Conservation (phyloP, 1,140 invertebrate genomes). For the Euwallacea similis region DNA sequence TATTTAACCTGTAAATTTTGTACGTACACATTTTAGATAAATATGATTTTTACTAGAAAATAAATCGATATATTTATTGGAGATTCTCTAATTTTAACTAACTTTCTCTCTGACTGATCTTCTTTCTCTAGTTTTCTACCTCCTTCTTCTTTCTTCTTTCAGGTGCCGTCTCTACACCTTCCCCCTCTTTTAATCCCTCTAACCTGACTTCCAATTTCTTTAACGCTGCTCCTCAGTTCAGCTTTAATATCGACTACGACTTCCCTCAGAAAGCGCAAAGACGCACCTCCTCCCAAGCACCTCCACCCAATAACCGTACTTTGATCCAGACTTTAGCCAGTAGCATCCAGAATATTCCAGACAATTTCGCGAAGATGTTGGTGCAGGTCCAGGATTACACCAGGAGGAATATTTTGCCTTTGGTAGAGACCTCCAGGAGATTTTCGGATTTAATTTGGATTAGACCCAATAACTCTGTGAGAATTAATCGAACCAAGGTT, state of each 20-base stretch:
- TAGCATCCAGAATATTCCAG: constrained; percentile 34
- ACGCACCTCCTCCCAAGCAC: not conserved
- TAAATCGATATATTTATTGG: not conserved
- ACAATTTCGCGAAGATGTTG: constrained; percentile 30
- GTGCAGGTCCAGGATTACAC: constrained; percentile 34
- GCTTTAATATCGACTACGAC: constrained; percentile 16
- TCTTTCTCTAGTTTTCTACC: constrained; percentile 4
- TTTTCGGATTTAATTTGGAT: constrained; percentile 26
- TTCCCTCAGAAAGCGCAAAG: not conserved
- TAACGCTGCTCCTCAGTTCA: constrained; percentile 8
- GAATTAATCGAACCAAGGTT: not conserved
- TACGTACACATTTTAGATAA: not conserved
- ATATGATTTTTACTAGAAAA: not conserved
- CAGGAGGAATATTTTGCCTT: constrained; percentile 32
- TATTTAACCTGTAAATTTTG: too few relatives aligned
- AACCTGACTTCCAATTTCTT: constrained; percentile 9
- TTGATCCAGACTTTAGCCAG: constrained; percentile 28
- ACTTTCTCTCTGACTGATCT: not conserved
- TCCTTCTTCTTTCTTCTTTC: constrained; percentile 26
- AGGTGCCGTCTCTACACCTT: constrained; percentile 8
- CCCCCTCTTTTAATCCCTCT: constrained; percentile 9
- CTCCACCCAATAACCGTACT: not conserved
- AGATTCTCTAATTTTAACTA: not conserved
- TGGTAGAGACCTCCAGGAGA: constrained; percentile 17
- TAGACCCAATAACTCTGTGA: constrained; percentile 18